A percentile compares a stretch with the other conserved stretches of the same genome.
Conservation (phyloP, 2,888 invertebrate genomes). For the Daptonema setosum region DNA sequence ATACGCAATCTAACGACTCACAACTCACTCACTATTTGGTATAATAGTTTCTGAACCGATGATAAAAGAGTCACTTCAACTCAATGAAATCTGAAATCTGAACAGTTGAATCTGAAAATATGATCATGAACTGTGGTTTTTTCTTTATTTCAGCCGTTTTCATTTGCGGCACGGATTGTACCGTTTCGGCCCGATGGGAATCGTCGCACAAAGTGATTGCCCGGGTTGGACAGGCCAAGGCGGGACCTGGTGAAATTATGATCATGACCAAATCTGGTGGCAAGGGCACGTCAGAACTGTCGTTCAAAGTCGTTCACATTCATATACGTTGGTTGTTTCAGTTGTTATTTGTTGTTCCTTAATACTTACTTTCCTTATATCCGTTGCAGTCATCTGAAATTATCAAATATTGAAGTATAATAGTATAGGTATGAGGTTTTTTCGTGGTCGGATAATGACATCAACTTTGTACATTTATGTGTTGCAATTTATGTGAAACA, state of each 20-base stretch:
- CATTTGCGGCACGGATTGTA: conserved; percentile 75
- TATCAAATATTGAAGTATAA: no score
- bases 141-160: conserved; percentile 44
- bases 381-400: no score
- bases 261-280: conserved; percentile 67
- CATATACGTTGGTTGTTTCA: not conserved
- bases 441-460: no score
- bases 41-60: no score
- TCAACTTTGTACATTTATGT: no score
- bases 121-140: not conserved
- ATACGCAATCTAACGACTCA: no score
- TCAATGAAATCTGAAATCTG: no score
- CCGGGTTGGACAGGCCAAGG: conserved; percentile 71
- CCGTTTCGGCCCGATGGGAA: conserved; percentile 56
- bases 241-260: conserved; percentile 62
- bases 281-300: conserved; percentile 64
- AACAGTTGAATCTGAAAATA: no score
- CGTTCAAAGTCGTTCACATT: conserved; percentile 40
- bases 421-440: no score
- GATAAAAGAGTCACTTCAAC: no score
- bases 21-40: no score
- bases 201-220: conserved; percentile 88
- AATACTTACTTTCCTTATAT: not conserved
- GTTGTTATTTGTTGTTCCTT: not conserved
- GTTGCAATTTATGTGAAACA: no score